phyloP scores from a whole-genome alignment of 2,797 vertebrate genomes.

The Sylvia borin region DNA sequence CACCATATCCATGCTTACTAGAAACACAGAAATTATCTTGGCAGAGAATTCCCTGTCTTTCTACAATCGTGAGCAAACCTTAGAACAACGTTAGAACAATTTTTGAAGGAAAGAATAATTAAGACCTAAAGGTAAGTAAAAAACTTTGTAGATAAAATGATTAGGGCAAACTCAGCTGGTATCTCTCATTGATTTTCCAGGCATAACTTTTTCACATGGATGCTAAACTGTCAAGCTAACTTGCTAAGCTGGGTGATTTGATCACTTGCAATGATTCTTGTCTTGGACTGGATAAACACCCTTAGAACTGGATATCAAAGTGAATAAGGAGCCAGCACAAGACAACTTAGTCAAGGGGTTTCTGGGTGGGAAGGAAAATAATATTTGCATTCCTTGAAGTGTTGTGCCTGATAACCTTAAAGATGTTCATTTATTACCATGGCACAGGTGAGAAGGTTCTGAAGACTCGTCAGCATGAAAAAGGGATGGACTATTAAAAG shows the following conservation, averaged over 20 bases:
- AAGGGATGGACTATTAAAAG: not conserved
- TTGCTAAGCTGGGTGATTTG: not conserved
- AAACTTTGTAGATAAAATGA: not conserved
- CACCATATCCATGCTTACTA: not conserved
- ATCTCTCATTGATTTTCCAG: not conserved
- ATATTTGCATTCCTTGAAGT: not conserved
- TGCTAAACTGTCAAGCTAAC: not conserved
- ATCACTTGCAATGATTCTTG: not conserved
- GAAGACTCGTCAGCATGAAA: not conserved
- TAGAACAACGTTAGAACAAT: not conserved
- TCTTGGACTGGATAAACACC: not conserved
- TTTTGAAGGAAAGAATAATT: slow-evolving; percentile 2
- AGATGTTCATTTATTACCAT: not conserved
- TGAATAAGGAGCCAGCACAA: not conserved
- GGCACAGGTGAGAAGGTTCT: not conserved
- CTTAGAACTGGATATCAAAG: not conserved
- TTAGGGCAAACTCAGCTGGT: not conserved
- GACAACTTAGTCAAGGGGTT: not conserved
- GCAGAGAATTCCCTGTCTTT: not conserved
- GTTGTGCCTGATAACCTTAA: not conserved
- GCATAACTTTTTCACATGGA: not conserved
- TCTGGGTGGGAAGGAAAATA: not conserved
- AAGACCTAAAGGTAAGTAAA: not conserved
- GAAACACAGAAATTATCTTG: not conserved
- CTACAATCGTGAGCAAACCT: not conserved